Base-by-base conservation (phyloP, 2,797 vertebrate genomes). In the Gymnothorax javanicus region DNA sequence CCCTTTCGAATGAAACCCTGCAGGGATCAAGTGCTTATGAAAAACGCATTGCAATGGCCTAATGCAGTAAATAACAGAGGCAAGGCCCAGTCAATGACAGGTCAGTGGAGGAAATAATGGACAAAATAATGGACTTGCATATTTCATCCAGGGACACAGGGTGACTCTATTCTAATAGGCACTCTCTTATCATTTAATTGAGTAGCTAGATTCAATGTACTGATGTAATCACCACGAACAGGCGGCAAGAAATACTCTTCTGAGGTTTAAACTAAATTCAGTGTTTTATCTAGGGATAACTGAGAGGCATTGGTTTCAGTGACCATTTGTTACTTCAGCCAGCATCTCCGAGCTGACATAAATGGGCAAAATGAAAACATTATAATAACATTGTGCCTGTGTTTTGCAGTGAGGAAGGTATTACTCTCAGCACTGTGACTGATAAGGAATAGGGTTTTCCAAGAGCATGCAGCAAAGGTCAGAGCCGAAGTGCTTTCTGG, bases 101-200 rank as follows among this genome's bases (percentile, higher is more conserved):
- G 12, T 75, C 73, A 77, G 27, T 52, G 33, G 33, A 77, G 50
- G 13, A 52, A 73, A 67, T 67, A n/a, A 67, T n/a, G 64, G 64
- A 67, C 25, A 71, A 71, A 71, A n/a, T 23, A n/a, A 71, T 33
- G 15, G 6, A 13, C 27, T 77, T 7, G 73, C 69, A 77, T 77
- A 52, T 20, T 77, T 77, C 43, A 6, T 13, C 33, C 20, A 43
- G 7, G 73, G 33, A 77, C 43, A 77, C 73, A 77, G 33, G 2
- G 13, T 15, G 73, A 15, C 73, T 50, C 50, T 77, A 20, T 50
- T 77, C 27, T 13, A 62, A 43, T 15, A 8, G 82, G 8, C 2
- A 84, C 33, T 62, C 82, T 59, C 60, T 60, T 59, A 84, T 59
- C 25, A 33, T 84, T 84, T 62, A 84, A 83, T 81, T 81, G 77